Evolutionary conservation across 2,888 invertebrate species (phyloP).

Genomic region (Cantharis lateralis): DNA sequence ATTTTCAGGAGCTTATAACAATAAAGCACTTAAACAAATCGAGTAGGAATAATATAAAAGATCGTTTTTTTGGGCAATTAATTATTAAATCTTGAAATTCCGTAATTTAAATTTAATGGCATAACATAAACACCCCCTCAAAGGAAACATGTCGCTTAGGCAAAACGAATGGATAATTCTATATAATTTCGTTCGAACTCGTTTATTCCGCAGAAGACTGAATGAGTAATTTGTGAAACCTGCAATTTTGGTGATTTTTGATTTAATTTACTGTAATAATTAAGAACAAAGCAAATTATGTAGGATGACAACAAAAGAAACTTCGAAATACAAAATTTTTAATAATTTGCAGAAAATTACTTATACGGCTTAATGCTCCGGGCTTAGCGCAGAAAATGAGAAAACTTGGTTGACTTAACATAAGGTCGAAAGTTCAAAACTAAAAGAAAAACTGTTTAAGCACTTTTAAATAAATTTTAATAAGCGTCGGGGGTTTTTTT

Average conservation of each 20-base stretch:
- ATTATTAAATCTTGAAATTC: background rate
- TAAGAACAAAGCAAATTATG: background rate
- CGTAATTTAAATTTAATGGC: background rate
- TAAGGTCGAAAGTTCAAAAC: background rate
- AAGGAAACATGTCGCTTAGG: background rate
- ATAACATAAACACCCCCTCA: background rate
- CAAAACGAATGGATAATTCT: background rate
- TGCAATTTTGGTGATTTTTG: background rate
- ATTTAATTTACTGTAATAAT: background rate
- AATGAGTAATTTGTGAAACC: background rate
- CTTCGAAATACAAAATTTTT: background rate
- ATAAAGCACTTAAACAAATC: background rate
- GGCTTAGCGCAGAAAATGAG: background rate
- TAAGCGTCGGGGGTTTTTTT: background rate
- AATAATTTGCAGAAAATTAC: background rate
- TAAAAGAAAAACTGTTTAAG: background rate
- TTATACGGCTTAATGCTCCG: background rate
- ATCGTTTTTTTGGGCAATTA: background rate
- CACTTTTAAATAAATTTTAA: background rate
- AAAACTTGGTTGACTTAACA: background rate
- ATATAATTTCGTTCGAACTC: background rate
- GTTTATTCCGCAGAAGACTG: background rate
- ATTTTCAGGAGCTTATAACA: background rate
- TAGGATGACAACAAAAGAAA: background rate
- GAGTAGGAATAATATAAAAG: too few species aligned